Evolutionary conservation across 2,888 invertebrate species (phyloP).

Genomic region (Agrypnus murinus): DNA sequence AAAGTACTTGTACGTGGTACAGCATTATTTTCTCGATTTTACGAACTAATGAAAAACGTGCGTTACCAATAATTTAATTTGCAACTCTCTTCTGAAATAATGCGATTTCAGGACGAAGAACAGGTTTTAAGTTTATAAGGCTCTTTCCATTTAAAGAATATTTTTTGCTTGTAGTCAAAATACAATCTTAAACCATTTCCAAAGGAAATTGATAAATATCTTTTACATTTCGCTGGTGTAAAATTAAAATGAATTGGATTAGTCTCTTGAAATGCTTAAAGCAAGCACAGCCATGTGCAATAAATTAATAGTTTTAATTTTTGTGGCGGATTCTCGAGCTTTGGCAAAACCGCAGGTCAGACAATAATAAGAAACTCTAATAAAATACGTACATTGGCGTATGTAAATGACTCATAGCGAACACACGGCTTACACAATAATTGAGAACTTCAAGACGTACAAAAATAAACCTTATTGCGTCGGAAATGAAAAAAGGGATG

Average conservation of each 20-base stretch:
- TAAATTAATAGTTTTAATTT: conserved; percentile 44
- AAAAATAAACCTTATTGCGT: conserved; percentile 39
- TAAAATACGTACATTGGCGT: conserved; percentile 44
- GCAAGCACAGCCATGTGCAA: conserved; percentile 30
- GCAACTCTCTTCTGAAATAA: conserved; percentile 1
- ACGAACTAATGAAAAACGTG: conserved; percentile 13
- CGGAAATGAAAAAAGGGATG: conserved; percentile 16
- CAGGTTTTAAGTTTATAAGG: not conserved
- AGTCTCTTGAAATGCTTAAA: conserved; percentile 5
- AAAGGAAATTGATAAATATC: too few species aligned
- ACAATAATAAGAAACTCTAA: conserved; percentile 46
- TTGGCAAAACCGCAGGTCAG: conserved; percentile 44
- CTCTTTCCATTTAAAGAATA: too few species aligned
- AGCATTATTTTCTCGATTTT: conserved; percentile 36
- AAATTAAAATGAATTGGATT: conserved; percentile 27
- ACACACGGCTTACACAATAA: conserved; percentile 45
- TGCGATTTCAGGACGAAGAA: not conserved
- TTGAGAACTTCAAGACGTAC: conserved; percentile 35
- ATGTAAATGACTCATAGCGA: conserved; percentile 45
- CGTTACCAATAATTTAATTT: not conserved
- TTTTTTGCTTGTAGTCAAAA: too few species aligned
- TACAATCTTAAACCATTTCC: too few species aligned
- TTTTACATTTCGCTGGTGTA: not conserved
- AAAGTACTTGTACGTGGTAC: conserved; percentile 40
- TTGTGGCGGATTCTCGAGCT: conserved; percentile 36